Percentiles rank a stretch among this genome's conserved stretches.
phyloP scores from a whole-genome alignment of 2,113 vertebrate genomes.

The Hippocampus guttulatus region DNA sequence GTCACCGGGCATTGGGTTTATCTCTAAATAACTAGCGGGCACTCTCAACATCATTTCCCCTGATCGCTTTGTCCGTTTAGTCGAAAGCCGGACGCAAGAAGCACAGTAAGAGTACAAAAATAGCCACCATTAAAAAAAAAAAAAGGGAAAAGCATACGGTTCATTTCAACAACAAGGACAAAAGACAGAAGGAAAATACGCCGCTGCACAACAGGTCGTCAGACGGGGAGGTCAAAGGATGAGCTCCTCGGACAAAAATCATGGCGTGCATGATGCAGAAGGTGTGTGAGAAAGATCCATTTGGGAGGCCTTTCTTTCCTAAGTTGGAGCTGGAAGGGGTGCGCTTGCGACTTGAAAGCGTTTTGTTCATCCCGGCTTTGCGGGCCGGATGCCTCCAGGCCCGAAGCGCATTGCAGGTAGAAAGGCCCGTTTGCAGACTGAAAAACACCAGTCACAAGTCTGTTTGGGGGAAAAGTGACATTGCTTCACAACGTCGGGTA shows the following conservation, averaged over 20 bases:
- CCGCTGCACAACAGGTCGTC: neutral
- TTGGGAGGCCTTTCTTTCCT: neutral
- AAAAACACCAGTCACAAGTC: slow-evolving; percentile 1
- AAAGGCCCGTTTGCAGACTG: neutral
- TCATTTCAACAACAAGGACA: neutral
- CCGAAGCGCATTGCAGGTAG: neutral
- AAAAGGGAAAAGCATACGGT: neutral
- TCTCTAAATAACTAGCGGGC: neutral
- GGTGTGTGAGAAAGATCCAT: neutral
- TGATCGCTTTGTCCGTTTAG: neutral
- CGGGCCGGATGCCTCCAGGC: neutral
- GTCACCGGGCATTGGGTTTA: neutral
- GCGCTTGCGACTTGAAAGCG: neutral
- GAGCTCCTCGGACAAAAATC: neutral
- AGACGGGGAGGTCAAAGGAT: neutral
- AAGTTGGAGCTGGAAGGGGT: neutral
- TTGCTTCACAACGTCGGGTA: neutral
- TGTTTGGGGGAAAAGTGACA: neutral
- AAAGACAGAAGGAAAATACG: neutral
- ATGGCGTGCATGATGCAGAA: neutral
- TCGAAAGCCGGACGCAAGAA: neutral
- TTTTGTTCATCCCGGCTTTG: neutral
- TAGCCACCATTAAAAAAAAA: neutral
- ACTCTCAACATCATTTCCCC: neutral
- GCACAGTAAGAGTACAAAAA: neutral